Base-by-base conservation (phyloP, 2,888 invertebrate species). In the Oscheius sp. region DNA sequence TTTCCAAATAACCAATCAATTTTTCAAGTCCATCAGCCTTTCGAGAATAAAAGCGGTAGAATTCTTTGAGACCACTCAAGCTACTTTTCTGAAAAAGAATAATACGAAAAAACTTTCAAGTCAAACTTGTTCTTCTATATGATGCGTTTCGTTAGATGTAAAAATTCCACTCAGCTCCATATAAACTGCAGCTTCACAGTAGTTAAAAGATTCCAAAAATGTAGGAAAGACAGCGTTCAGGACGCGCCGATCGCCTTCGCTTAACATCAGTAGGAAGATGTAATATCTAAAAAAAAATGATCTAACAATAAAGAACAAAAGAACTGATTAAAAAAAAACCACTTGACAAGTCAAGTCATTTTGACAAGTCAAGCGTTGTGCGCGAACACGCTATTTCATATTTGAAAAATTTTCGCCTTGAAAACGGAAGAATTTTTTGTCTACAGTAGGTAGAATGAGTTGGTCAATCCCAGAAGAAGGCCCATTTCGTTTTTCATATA, bases 201-300 rank as follows among this genome's bases (percentile, higher is more conserved):
- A 24, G 45, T 71, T 65, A 17, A 71, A 68, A 61, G 63, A 64
- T 12, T 50, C 36, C 14, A 68, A n/a, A 2, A 71, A 47, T 22
- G 30, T 26, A 26, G 24, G 49, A 33, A 51, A 56, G 22, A 59
- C 65, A 12, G 54, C 65, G 45, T 49, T 24, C 5, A 71, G 54
- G 24, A 68, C 49, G 28, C 51, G 61, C 17, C 67, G 36, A 26
- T 67, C 62, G 14, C 9, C 12, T 47, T 67, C 67, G 26, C 32
- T 50, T 32, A 67, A 32, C 67, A 67, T 67, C 2, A 47, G 47
- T n/a, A n/a, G n/a, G n/a, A n/a, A n/a, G n/a, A n/a, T n/a, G n/a
- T n/a, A 36, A 14, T 14, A 41, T 41, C 3, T 41, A 41, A 9
- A 41, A 41, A 3, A 4, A 41, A 41, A 41, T 9, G 12, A 6